Evolutionary conservation across 1,140 invertebrate species (phyloP).

Genomic region (Mizuhopecten yessoensis): DNA sequence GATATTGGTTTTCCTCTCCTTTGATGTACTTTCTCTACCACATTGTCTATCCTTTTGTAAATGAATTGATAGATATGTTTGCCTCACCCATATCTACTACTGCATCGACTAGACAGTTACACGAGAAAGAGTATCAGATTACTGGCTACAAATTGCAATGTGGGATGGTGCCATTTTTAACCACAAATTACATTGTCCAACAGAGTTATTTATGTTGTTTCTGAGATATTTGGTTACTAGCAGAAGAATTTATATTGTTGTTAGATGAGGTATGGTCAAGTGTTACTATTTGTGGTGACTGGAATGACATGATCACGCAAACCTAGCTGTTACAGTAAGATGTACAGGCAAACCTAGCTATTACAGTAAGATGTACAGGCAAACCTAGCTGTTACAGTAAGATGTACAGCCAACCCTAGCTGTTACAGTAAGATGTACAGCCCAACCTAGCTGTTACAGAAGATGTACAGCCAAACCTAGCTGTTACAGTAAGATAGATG

Average conservation of each 20-base stretch:
- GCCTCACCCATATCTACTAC: too few species aligned
- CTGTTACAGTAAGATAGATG: neutral
- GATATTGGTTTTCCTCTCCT: too few species aligned
- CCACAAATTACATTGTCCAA: neutral
- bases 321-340: neutral
- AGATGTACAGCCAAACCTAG: too few species aligned
- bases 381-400: neutral
- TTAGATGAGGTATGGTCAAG: neutral
- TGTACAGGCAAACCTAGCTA: neutral
- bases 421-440: neutral
- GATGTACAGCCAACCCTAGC: neutral
- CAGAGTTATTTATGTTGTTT: neutral
- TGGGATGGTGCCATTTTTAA: neutral
- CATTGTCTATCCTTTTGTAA: too few species aligned
- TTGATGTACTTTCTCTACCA: too few species aligned
- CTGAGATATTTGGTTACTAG: too few species aligned
- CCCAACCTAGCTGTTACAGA: neutral
- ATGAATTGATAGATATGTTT: too few species aligned
- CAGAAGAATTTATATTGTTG: neutral
- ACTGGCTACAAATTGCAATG: neutral
- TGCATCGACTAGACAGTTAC: neutral
- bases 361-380: neutral
- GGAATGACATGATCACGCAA: neutral
- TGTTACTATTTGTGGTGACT: neutral
- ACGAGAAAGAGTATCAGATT: neutral